Base-by-base conservation (phyloP, 2,888 invertebrate genomes). In the Drosophila quasianomalipes region DNA sequence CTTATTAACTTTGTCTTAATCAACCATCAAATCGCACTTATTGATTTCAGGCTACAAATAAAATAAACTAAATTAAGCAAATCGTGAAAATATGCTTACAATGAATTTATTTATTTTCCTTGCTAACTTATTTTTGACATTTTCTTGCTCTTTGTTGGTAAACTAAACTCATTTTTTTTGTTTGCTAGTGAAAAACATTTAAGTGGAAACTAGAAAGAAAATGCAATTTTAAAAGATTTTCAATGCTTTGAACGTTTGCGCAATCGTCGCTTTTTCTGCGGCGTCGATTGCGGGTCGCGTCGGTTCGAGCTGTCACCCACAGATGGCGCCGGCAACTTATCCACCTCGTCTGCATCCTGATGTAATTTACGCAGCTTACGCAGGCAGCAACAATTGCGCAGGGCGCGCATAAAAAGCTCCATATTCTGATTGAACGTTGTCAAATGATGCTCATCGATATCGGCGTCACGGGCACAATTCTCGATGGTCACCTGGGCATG, bases 361-460 rank as follows among this genome's bases (percentile, higher is more conserved):
- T 22, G 49, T 22, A 63, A 47, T 52, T 69, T 55, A 9, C 79
- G 71, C 57, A 81, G 39, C 47, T 68, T 51, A 10, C 72, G 76
- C 41, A 72, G 9, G 55, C 77, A 76, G 49, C 81, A 80, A 72
- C 89, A 89, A 14, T 70, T 78, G 49, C 83, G 74, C 28, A 91
- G 60, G 0, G 86, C 74, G 52, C 71, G 77, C 71, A 90, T 82
- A 71, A 91, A 91, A 59, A 74, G 76, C 71, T 91, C 81, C 37
- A 91, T 88, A 74, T 90, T 84, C 83, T 75, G 74, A 63, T 84
- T 80, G 33, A 92, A 91, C 4, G 71, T 73, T 19, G 67, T 59
- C 33, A 83, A 67, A 30, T 65, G 51, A 12, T 62, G 37, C 10
- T 47, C 31, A n/a, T 68, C 44, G n/a, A 81, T 74, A n/a, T 28